Percentiles rank a stretch among this genome's conserved stretches.
phyloP scores from a whole-genome alignment of 92 coral and sea anemone genomes.

The Porites rus region DNA sequence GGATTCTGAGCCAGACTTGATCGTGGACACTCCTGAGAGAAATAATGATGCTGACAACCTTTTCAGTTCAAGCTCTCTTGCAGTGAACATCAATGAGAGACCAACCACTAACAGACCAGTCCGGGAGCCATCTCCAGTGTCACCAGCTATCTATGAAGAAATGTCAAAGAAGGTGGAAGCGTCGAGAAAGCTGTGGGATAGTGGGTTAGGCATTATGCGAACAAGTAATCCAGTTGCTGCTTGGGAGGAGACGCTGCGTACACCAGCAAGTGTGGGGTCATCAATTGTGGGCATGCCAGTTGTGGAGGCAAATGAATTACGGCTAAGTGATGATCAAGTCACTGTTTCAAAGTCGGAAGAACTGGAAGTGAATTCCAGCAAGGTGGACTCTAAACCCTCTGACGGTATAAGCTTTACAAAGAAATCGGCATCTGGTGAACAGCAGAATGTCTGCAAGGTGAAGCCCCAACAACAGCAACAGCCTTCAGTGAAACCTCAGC shows the following conservation, averaged over 20 bases:
- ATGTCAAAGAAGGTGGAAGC: constrained; percentile 87
- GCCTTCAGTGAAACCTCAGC: constrained; percentile 86
- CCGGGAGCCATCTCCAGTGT: constrained; percentile 83
- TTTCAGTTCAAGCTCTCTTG: constrained; percentile 66
- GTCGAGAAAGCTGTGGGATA: constrained; percentile 87
- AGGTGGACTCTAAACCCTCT: constrained; percentile 72
- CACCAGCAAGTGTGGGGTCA: constrained; percentile 55
- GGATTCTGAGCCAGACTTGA: constrained; percentile 78
- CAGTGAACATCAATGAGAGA: constrained; percentile 78
- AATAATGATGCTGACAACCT: constrained; percentile 71
- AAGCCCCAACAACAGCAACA: constrained; percentile 97
- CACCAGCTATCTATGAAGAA: constrained; percentile 79
- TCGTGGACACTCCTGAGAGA: constrained; percentile 63
- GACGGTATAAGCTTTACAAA: constrained; percentile 76
- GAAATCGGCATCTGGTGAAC: constrained; percentile 86
- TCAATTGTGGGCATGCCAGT: constrained; percentile 60
- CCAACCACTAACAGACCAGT: constrained; percentile 71
- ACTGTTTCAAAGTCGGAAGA: constrained; percentile 58
- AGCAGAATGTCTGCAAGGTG: constrained; percentile 95
- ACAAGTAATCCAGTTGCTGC: constrained; percentile 45
- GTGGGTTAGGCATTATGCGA: constrained; percentile 42
- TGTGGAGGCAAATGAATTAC: constrained; percentile 56
- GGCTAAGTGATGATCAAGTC: constrained; percentile 60
- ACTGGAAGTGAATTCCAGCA: constrained; percentile 69
- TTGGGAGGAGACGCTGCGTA: constrained; percentile 65